These are phyloP conservation scores for Opisthocomus hoazin DNA, from an alignment of 2,113 vertebrate species.

Conservation along the genomic window DNA sequence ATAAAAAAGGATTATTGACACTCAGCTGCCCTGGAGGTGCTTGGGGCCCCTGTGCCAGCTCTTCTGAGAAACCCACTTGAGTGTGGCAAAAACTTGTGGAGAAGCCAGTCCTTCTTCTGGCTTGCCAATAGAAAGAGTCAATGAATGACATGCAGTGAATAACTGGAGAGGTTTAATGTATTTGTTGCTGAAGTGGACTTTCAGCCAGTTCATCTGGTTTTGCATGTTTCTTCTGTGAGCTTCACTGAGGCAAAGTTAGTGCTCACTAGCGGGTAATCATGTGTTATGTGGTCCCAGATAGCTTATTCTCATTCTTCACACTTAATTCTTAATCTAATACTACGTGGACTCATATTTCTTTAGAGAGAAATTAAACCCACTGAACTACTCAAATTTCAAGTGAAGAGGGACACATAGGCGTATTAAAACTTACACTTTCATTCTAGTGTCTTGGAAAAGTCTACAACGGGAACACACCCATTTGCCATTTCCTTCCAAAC, in stretches of 20 bases:
- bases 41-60: fast-evolving
- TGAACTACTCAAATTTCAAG: neutral
- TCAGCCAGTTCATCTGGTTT: neutral
- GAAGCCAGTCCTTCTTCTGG: neutral
- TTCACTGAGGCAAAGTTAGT: neutral
- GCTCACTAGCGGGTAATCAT: neutral
- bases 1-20: neutral
- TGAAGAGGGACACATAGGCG: neutral
- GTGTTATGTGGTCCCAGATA: neutral
- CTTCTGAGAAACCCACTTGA: neutral
- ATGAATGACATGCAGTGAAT: neutral
- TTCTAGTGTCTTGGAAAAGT: neutral
- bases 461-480: neutral
- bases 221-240: neutral
- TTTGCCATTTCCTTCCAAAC: neutral
- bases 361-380: neutral
- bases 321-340: neutral
- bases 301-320: neutral
- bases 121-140: neutral
- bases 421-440: neutral
- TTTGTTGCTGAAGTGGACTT: neutral
- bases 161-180: neutral
- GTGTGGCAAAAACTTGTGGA: fast-evolving
- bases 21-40: neutral
- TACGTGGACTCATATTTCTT: neutral